These are phyloP conservation scores for Otis tarda DNA, from an alignment of 2,113 vertebrate species.

Conservation along the genomic window DNA sequence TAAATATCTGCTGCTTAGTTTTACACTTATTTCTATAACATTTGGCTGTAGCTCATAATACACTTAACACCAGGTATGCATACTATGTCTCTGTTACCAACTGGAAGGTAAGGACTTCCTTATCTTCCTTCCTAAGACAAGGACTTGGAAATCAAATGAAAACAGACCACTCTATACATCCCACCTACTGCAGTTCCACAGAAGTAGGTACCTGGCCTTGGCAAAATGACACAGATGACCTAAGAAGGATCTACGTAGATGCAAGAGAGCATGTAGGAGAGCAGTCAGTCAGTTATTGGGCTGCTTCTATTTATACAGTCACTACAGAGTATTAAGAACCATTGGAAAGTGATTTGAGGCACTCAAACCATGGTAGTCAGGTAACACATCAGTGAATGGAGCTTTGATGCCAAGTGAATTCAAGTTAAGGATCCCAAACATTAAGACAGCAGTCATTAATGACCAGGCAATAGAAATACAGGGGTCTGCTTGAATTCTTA, in stretches of 20 bases:
- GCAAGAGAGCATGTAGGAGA: neutral
- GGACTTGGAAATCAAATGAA: neutral
- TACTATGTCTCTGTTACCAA: rapidly evolving
- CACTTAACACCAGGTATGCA: neutral
- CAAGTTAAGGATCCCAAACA: neutral
- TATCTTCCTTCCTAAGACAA: neutral
- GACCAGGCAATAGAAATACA: neutral
- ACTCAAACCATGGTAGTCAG: neutral
- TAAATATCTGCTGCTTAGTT: neutral
- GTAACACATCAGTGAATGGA: neutral
- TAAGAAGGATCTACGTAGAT: neutral
- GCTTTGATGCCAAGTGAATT: neutral
- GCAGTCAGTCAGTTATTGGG: neutral
- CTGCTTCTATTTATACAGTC: neutral
- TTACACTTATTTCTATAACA: neutral
- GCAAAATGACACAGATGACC: neutral
- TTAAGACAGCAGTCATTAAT: neutral
- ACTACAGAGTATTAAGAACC: neutral
- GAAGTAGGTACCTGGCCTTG: neutral
- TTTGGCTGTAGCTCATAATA: neutral
- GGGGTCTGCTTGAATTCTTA: neutral
- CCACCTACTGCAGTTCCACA: neutral
- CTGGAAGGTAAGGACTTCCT: neutral
- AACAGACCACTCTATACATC: neutral
- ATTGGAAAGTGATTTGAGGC: neutral